Evolutionary conservation across 1,140 invertebrate species (phyloP), one percentile per base, ranked within the genome.

Genomic region (Berghia stephanieae): DNA sequence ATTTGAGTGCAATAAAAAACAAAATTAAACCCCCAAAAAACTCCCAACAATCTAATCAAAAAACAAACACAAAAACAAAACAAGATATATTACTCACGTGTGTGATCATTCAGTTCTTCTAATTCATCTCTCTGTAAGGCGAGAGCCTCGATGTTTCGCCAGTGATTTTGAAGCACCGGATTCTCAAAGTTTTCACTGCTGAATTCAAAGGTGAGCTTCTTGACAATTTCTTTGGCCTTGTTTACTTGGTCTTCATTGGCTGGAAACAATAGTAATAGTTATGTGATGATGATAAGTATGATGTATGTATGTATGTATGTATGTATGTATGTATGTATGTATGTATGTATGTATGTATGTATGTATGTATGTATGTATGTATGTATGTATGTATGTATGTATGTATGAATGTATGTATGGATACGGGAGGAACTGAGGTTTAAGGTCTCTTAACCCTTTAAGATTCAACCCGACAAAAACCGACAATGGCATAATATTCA

Each of bases 101-200:
- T 91, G 46, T 88, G 88, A 82, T 92, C 91, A n/a, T 75, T 81
- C 55, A 91, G 83, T 74, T 90, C 87, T 52, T 90, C 90, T 1
- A 87, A 84, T n/a, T 86, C 85, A 67, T 90, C 88, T 68, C 87
- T 75, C 42, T 91, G 89, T 44, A 92, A 81, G 18, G 91, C 91
- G 67, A 92, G 76, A 3, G 91, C 91, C 82, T 92, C 91, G 21
- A 92, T 88, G 75, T 91, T 90, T 21, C 87, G 80, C 89, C 90
- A 91, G 71, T 91, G 87, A 21, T 89, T 90, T 84, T 92, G 91
- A 40, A 92, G 80, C 16, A 86, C 87, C 44, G 86, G 87, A 79
- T 90, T 89, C 79, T 91, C 90, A 85, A 91, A 91, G 42, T 82
- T 85, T 71, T 91, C 89, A 57, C 88, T 88, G 63, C 82, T 80